Evolutionary conservation across 1,140 invertebrate species (phyloP), one percentile per base, ranked within the genome.

Genomic region (Drosophila navojoa): DNA sequence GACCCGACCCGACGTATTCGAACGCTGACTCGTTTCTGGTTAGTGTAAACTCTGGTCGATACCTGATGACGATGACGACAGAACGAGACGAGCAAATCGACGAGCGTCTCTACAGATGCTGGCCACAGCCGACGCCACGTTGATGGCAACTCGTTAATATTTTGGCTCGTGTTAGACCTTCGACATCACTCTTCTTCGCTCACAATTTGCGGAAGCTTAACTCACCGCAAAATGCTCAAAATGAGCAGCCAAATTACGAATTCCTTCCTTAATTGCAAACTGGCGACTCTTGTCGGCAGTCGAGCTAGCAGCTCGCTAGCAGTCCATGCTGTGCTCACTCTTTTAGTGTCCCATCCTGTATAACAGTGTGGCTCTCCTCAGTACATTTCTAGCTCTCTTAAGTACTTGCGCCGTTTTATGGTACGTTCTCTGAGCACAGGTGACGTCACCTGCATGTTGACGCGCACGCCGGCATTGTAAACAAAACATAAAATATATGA

Each of bases 1-100:
- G 89, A 91, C 85, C 81, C 79, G 85, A 79, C 81, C 84, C 74
- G 84, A 87, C 69, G 77, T 76, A 87, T 70, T 91, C 81, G 85
- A 91, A 79, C 85, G 89, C 80, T 91, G 90, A 90, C 90, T 91
- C 84, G 85, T 90, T 87, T 91, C 90, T 91, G 77, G 77, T 71
- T 62, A 50, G 54, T 61, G 67, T 66, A 54, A 79, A 71, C 74
- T 71, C 68, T 81, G 71, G 54, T 76, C 81, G 73, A 50, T 53
- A 19, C 45, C 11, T 59, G 72, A 90, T 79, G 62, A 76, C 74
- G 63, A 66, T 66, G 47, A 58, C 53, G n/a, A 19, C 42, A 45
- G 15, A 29, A 64, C 32, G 32, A 47, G 15, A 52, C 54, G 15
- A 45, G 57, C 44, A 16, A 60, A 76, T 62, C 67, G 40, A 57